Evolutionary conservation across 2,113 vertebrate species (phyloP).

Genomic region (Oenanthe oenanthe): DNA sequence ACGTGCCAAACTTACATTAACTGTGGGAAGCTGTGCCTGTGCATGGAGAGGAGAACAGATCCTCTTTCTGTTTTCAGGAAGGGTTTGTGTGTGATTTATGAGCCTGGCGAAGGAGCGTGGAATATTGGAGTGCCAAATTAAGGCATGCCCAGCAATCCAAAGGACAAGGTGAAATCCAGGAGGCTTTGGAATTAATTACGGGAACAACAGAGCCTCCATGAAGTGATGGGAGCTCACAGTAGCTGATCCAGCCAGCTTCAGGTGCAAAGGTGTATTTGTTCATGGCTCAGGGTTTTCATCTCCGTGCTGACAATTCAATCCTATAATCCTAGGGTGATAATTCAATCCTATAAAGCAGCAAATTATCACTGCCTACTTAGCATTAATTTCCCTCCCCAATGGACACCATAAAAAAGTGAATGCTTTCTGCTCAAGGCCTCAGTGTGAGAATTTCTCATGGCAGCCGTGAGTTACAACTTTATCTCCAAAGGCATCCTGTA

Average conservation of each 20-base stretch:
- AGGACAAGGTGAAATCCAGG: not conserved
- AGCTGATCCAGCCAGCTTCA: not conserved
- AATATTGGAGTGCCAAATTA: not conserved
- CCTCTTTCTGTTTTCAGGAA: conserved; percentile 17
- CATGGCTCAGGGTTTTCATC: conserved; percentile 28
- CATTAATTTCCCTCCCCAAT: conserved; percentile 32
- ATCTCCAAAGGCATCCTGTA: conserved; percentile 58
- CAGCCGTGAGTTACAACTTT: conserved; percentile 64
- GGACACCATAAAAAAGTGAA: conserved; percentile 48
- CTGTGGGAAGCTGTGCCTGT: not conserved
- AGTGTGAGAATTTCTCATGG: not conserved
- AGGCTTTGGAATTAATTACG: conserved; percentile 35
- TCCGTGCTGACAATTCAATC: conserved; percentile 29
- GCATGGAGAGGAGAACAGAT: not conserved
- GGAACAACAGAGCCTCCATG: not conserved
- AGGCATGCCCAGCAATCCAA: not conserved
- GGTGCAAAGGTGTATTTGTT: conserved; percentile 59
- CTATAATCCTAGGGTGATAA: conserved; percentile 28
- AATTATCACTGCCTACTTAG: conserved; percentile 52
- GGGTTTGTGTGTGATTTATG: conserved; percentile 34
- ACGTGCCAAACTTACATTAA: not conserved
- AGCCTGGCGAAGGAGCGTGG: not conserved
- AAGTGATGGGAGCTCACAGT: not conserved
- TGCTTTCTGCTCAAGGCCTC: conserved; percentile 53
- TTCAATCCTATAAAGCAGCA: conserved; percentile 46